Percentiles rank a stretch among this genome's conserved stretches.
phyloP scores from a whole-genome alignment of 2,797 vertebrate species.

The Falco rusticolus region DNA sequence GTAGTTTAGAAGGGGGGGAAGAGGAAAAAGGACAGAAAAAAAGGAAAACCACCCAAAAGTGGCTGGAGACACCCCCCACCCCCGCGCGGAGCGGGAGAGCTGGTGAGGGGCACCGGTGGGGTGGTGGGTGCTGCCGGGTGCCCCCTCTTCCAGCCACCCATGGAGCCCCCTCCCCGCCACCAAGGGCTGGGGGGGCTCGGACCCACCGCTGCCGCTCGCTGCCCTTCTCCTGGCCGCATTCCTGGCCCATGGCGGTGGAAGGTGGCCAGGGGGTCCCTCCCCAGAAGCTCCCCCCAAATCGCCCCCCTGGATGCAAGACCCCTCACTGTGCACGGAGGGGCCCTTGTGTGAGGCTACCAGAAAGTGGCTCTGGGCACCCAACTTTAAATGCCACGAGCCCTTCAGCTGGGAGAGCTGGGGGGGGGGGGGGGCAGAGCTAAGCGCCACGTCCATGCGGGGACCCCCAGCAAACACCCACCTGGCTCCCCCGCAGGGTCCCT shows the following conservation, averaged over 20 bases:
- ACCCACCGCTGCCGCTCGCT: background rate
- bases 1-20: background rate
- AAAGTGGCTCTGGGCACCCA: fast-evolving
- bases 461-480: background rate
- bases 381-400: background rate
- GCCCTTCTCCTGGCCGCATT: background rate
- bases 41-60: background rate
- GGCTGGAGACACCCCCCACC: background rate
- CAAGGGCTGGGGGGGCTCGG: fast-evolving
- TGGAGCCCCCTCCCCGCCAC: background rate
- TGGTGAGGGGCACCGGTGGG: fast-evolving
- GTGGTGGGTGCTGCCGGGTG: fast-evolving
- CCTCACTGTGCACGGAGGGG: fast-evolving
- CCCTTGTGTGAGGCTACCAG: fast-evolving
- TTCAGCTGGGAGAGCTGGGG: background rate
- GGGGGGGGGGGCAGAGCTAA: background rate
- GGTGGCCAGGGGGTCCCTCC: background rate
- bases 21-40: background rate
- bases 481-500: fast-evolving
- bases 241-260: constrained; percentile 14
- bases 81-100: background rate
- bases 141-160: background rate
- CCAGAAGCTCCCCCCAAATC: background rate
- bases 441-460: background rate
- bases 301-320: background rate